Percentiles rank a stretch among this genome's conserved stretches.
Evolutionary conservation across 2,797 vertebrate species (phyloP).

Genomic region (Carapus acus): DNA sequence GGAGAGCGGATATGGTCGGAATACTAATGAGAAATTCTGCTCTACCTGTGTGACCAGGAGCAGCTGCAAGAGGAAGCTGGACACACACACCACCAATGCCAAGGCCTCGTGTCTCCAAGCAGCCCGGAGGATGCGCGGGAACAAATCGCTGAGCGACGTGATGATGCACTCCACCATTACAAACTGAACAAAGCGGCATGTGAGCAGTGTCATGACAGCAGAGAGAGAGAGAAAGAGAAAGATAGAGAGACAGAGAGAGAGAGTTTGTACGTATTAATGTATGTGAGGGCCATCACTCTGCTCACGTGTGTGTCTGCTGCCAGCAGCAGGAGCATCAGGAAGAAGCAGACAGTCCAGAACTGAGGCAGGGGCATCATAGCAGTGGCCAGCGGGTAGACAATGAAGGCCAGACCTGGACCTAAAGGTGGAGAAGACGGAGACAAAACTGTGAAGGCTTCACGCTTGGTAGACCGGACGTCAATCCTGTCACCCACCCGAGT

Average conservation of each 20-base stretch:
- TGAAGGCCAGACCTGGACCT: slow-evolving; percentile 64
- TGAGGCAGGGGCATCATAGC: slow-evolving; percentile 61
- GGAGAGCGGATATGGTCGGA: no score
- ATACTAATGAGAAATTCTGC: no score
- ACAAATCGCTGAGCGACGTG: slow-evolving; percentile 46
- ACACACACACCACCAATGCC: slow-evolving; percentile 42
- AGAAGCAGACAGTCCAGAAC: slow-evolving; percentile 61
- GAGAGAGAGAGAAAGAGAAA: no score
- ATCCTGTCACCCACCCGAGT: slow-evolving; percentile 55
- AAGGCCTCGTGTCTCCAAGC: slow-evolving; percentile 41
- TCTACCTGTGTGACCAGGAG: slow-evolving; percentile 50
- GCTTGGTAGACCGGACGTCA: neutral
- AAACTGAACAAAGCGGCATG: slow-evolving; percentile 39
- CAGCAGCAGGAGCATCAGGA: slow-evolving; percentile 63
- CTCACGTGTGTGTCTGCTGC: slow-evolving; percentile 80
- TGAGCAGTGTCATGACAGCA: no score
- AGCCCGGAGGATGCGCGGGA: slow-evolving; percentile 31
- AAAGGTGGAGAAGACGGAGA: neutral
- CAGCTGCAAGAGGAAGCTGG: slow-evolving; percentile 43
- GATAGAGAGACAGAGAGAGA: no score
- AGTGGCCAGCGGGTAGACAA: slow-evolving; percentile 63
- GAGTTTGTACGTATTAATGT: no score
- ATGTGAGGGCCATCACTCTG: no score
- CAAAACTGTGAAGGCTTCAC: neutral
- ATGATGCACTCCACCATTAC: slow-evolving; percentile 42